Conservation (phyloP, 1,140 invertebrate species). For the Portunus trituberculatus region DNA sequence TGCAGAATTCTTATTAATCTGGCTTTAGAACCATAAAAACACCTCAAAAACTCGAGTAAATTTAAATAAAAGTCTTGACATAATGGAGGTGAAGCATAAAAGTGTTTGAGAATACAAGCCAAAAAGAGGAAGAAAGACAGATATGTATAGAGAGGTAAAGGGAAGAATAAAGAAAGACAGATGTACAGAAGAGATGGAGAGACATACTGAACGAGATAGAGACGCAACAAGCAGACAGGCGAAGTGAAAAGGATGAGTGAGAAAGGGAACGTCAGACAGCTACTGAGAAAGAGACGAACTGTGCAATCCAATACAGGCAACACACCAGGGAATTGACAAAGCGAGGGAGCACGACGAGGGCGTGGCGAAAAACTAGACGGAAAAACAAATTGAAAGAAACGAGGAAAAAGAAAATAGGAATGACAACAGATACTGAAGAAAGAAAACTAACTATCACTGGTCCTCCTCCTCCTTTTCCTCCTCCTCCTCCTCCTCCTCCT, state of each 20-base stretch:
- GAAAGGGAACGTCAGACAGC: background rate
- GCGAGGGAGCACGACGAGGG: background rate
- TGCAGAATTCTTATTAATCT: too few species aligned
- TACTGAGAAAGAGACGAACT: background rate
- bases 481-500: background rate
- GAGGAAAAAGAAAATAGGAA: background rate
- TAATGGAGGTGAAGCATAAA: too few species aligned
- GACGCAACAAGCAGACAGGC: background rate
- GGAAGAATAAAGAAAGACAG: background rate
- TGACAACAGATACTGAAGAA: background rate
- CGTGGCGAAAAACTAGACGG: background rate
- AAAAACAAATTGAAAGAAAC: background rate
- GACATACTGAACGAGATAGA: background rate
- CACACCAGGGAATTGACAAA: background rate
- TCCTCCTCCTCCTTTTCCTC: too few species aligned
- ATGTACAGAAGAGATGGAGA: background rate
- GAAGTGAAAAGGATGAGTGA: background rate
- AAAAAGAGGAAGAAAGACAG: too few species aligned
- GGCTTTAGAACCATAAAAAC: too few species aligned
- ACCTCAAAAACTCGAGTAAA: too few species aligned
- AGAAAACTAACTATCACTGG: background rate
- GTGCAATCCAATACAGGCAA: background rate
- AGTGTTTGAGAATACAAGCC: too few species aligned
- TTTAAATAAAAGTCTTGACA: too few species aligned
- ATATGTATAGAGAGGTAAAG: background rate